Percentiles rank a stretch among this genome's conserved stretches.
Evolutionary conservation across 2,113 vertebrate species (phyloP).

Genomic region (Tachuris rubrigastra): DNA sequence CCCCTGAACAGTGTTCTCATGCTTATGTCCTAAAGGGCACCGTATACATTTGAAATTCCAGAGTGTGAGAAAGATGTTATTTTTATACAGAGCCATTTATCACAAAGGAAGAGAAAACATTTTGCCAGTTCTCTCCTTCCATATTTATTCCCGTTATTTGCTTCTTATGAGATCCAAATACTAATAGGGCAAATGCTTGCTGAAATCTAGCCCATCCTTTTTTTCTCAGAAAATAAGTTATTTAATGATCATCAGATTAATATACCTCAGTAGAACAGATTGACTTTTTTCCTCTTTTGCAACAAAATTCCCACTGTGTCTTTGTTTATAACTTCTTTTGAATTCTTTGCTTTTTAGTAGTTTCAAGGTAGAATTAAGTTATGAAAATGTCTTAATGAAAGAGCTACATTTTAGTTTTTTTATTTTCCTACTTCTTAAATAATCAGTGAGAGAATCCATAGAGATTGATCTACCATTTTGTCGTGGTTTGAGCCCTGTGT

Average conservation of each 20-base stretch:
- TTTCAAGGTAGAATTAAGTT: background rate
- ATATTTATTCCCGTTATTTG: background rate
- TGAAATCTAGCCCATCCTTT: background rate
- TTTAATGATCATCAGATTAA: background rate
- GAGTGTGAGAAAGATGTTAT: background rate
- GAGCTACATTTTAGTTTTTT: fast-evolving
- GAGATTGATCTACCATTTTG: background rate
- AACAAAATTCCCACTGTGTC: background rate
- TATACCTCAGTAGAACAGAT: background rate
- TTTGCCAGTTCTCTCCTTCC: background rate
- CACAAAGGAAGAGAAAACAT: background rate
- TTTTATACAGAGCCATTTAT: background rate
- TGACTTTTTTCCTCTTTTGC: background rate
- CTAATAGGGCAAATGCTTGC: background rate
- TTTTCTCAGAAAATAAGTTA: background rate
- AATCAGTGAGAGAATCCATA: background rate
- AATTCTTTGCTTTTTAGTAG: background rate
- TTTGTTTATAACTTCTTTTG: background rate
- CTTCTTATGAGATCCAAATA: background rate
- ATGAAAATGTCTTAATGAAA: background rate
- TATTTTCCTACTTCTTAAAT: background rate
- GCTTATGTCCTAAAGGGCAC: background rate
- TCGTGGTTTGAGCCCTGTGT: too few species aligned
- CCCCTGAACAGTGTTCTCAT: background rate
- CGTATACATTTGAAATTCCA: background rate